Conservation (phyloP, 1,140 invertebrate genomes). For the Platorchestia sp. region DNA sequence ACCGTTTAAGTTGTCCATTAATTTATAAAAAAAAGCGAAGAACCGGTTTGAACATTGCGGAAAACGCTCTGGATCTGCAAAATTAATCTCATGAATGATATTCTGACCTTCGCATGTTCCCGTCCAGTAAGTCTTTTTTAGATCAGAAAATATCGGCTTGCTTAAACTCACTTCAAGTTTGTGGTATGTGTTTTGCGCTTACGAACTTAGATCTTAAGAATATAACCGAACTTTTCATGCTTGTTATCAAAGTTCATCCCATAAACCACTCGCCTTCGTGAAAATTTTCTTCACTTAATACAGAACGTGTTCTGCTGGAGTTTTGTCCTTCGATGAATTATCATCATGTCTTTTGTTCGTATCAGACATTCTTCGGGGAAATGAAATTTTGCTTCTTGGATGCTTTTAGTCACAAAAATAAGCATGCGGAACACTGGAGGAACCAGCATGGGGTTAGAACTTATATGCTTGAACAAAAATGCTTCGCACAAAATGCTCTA, state of each 20-base stretch:
- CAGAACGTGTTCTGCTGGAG: neutral
- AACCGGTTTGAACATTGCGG: neutral
- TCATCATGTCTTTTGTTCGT: neutral
- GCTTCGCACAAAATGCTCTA: neutral
- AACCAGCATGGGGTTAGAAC: neutral
- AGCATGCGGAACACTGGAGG: neutral
- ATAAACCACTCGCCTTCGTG: neutral
- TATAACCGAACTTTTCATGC: neutral
- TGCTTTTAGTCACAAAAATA: neutral
- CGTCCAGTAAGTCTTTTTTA: neutral
- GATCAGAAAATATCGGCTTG: neutral
- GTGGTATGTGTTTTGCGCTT: neutral
- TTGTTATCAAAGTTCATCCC: neutral
- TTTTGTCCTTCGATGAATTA: neutral
- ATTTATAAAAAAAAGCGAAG: neutral
- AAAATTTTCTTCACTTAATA: neutral
- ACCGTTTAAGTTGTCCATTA: neutral
- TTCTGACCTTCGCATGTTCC: neutral
- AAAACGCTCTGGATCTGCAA: neutral
- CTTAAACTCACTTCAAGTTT: neutral
- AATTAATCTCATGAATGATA: neutral
- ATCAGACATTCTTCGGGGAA: neutral
- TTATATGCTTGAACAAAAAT: neutral
- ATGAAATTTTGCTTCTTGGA: neutral
- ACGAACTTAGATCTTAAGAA: neutral